Base-by-base conservation (phyloP, 1,140 invertebrate species). In the Eufriesea mexicana region DNA sequence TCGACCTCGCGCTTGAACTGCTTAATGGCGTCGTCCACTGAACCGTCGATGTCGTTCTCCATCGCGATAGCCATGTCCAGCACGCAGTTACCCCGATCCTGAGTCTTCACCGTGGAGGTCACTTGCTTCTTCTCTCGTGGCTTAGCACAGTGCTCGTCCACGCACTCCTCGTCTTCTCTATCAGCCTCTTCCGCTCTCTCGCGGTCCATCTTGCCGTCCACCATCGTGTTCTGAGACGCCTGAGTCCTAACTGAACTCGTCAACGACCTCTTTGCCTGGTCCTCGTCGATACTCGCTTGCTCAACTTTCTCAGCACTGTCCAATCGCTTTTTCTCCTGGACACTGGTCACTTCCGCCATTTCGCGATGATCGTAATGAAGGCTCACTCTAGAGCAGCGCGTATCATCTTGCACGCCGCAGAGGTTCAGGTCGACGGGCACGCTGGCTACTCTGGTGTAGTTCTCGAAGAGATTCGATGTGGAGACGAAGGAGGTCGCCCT, bases 381-480 rank as follows among this genome's bases (percentile, higher is more conserved):
- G 20, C 67, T 89, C 88, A 91, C 86, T 23, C 85, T 68, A 12
- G 66, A 28, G 16, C 35, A 47, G 8, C 51, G 25, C 12, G 66
- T n/a, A 47, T 87, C 87, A 45, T 89, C 86, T 35, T 49, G 64
- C 28, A 83, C 61, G 28, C 90, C 92, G 84, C 92, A 94, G 45
- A 95, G 93, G 84, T 95, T 95, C 25, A 96, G 88, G 75, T 95
- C 94, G 66, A 95, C 94, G 42, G 95, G 95, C 28, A 95, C 94
- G 87, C 95, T 95, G 25, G 91, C 92, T 20, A 95, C 94, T 68
- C 91, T 91, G 12, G 93, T 92, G 66, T 91, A 91, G 66, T 92
- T 92, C 62, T 92, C 91, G 68, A 90, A 91, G 16, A 85, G 75
- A 64, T 83, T 89, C 74, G 89, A 85, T 8, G 89, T 89, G 73